Percentiles rank a stretch among this genome's conserved stretches.
phyloP scores from a whole-genome alignment of 2,888 invertebrate species.

The Muscina levida region DNA sequence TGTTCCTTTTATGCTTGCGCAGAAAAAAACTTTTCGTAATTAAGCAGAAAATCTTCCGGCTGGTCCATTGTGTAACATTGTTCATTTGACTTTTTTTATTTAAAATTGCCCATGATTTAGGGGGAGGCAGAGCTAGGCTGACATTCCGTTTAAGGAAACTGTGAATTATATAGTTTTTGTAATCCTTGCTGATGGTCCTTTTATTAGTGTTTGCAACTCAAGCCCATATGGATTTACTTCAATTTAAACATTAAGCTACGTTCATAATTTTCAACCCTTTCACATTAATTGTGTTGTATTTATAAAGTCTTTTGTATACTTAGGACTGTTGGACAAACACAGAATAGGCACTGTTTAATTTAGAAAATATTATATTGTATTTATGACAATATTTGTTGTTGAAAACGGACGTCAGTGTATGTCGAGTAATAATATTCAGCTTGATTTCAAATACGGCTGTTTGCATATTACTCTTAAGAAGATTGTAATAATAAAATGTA shows the following conservation, averaged over 20 bases:
- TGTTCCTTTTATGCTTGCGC: conserved; percentile 24
- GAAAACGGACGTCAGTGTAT: too few species aligned
- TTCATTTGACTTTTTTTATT: conserved; percentile 15
- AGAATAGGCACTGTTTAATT: not conserved
- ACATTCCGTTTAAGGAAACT: not conserved
- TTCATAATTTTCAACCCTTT: conserved; percentile 16
- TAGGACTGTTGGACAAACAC: conserved; percentile 20
- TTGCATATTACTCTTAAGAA: too few species aligned
- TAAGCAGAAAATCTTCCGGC: conserved; percentile 45
- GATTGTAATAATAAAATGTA: too few species aligned
- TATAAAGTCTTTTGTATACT: conserved; percentile 31
- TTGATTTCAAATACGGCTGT: too few species aligned
- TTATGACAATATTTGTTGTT: conserved; percentile 23
- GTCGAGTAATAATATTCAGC: too few species aligned
- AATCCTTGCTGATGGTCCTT: conserved; percentile 16
- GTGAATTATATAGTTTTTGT: not conserved
- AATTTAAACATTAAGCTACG: not conserved
- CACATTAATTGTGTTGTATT: conserved; percentile 14
- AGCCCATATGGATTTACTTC: not conserved
- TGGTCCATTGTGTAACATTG: not conserved
- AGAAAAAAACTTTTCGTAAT: conserved; percentile 48
- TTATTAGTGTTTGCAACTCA: not conserved
- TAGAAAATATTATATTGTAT: conserved; percentile 16
- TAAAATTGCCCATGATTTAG: conserved; percentile 10
- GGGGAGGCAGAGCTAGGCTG: not conserved